phyloP scores from a whole-genome alignment of 2,888 invertebrate genomes.

The Stomorhina lunata region DNA sequence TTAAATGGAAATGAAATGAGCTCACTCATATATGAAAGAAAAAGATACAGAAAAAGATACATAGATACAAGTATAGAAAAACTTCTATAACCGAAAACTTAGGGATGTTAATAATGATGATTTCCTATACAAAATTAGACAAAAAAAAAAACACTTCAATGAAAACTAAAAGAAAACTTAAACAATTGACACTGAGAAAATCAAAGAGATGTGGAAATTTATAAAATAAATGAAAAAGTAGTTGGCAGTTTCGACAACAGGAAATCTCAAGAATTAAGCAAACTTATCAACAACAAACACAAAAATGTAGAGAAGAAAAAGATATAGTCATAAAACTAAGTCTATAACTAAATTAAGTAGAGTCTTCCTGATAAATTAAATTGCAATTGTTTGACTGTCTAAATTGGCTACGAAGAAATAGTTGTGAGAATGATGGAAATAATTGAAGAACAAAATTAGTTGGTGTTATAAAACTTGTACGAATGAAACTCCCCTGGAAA shows the following conservation, averaged over 20 bases:
- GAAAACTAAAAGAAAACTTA: not conserved
- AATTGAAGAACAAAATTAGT: no score
- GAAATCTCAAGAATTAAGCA: slow-evolving; percentile 60
- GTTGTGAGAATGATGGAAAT: not conserved
- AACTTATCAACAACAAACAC: slow-evolving; percentile 19
- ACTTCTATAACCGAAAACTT: not conserved
- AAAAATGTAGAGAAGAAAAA: not conserved
- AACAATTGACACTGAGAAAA: slow-evolving; percentile 36
- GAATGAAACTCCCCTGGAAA: no score
- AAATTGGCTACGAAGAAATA: not conserved
- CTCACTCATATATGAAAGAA: no score
- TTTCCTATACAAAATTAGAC: slow-evolving; percentile 25
- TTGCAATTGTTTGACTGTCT: slow-evolving; percentile 15
- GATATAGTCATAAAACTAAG: no score
- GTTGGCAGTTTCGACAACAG: slow-evolving; percentile 39
- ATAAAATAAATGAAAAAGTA: not conserved
- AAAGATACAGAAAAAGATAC: no score
- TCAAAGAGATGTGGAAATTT: not conserved
- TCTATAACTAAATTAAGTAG: slow-evolving; percentile 52
- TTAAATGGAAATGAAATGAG: slow-evolving; percentile 27
- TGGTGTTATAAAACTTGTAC: no score
- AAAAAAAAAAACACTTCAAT: not conserved
- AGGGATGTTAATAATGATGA: slow-evolving; percentile 1
- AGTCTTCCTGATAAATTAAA: slow-evolving; percentile 53
- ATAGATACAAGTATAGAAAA: not conserved